Percentiles rank a stretch among this genome's conserved stretches.
phyloP scores from a whole-genome alignment of 2,113 vertebrate species.

The Caretta caretta region DNA sequence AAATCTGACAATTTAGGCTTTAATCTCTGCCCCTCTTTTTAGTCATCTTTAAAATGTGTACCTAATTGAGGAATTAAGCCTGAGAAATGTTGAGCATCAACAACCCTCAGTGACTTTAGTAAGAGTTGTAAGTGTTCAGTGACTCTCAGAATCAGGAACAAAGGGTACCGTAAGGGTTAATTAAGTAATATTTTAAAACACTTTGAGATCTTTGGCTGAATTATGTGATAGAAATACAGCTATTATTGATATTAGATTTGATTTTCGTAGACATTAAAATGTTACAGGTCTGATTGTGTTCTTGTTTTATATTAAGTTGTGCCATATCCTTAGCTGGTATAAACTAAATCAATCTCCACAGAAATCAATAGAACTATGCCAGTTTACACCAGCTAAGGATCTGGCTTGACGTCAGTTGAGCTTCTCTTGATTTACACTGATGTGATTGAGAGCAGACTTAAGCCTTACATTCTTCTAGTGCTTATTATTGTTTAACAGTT shows the following conservation, averaged over 20 bases:
- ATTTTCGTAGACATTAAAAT: neutral
- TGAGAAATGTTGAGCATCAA: neutral
- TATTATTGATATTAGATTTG: neutral
- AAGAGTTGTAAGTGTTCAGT: neutral
- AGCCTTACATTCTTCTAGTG: neutral
- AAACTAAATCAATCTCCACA: neutral
- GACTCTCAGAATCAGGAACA: neutral
- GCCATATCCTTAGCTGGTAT: neutral
- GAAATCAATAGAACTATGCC: rapidly evolving
- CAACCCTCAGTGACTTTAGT: neutral
- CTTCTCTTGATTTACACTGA: neutral
- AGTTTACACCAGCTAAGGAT: neutral
- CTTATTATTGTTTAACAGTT: constrained; percentile 10
- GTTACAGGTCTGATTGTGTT: neutral
- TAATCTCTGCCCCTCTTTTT: neutral
- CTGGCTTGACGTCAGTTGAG: neutral
- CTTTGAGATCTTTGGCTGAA: neutral
- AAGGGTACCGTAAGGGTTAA: neutral
- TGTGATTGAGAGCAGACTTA: neutral
- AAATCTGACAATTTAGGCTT: neutral
- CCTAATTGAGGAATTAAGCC: rapidly evolving
- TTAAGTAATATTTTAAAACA: neutral
- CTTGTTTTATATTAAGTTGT: neutral
- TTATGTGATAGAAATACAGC: rapidly evolving
- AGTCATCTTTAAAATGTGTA: neutral